Base-by-base conservation (phyloP, 1,140 invertebrate genomes). In the Zaprionus tsacasi region DNA sequence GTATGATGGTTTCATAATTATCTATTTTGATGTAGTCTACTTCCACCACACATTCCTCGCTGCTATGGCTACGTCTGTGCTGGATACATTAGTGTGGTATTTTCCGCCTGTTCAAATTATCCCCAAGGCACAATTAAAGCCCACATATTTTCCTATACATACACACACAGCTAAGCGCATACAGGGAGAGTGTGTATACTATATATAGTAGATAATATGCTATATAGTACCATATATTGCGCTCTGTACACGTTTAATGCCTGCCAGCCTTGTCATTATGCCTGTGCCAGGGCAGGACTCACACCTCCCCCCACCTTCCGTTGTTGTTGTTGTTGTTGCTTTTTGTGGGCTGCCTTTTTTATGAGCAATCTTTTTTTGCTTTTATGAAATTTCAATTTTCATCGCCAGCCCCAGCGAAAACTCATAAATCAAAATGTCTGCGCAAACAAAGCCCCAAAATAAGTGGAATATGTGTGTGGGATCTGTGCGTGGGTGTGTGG, bases 391-490 rank as follows among this genome's bases (percentile, higher is more conserved):
- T 89, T 87, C 85, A 88, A 88, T 87, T 87, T 88, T 75, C 52
- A 40, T 45, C 38, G 50, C 59, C 38, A 17, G 55, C 48, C 60
- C 64, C 56, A 54, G 55, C 68, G 63, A 71, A 60, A 89, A 76
- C 85, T 87, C 83, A 87, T 87, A 87, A 89, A 87, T 87, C 83
- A 87, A 89, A 87, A 87, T 87, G 83, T 83, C 85, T 78, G 80
- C 48, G 43, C 83, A 82, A 82, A 88, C 82, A 87, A 78, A 86
- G 71, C 76, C 77, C 57, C 25, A 59, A 60, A 54, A 45, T 25
- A 55, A 76, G 52, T n/a, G 12, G 52, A 55, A 52, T 21, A 38
- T 21, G 56, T 58, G 56, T 1, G 35, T 17, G 33, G 11, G 54
- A 30, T 10, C 10, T 56, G 54, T 45, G 48, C n/a, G 45, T 21